Conservation (phyloP, 2,888 invertebrate species). For the Euproctis similis region DNA sequence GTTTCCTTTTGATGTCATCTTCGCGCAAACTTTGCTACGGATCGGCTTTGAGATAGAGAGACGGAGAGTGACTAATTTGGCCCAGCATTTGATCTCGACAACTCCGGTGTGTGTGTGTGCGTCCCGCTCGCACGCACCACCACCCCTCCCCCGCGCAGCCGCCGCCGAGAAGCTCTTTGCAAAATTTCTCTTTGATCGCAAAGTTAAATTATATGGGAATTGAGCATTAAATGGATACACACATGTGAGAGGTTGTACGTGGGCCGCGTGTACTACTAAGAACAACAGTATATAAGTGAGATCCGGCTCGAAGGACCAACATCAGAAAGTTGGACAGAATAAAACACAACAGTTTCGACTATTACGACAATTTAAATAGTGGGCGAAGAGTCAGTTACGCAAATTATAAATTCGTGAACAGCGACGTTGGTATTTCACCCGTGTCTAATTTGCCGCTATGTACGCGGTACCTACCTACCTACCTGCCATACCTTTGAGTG, state of each 20-base stretch:
- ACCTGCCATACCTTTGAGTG: constrained; percentile 75
- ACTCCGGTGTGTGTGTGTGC: constrained; percentile 53
- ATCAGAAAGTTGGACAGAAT: constrained; percentile 38
- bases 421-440: constrained; percentile 72
- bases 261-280: constrained; percentile 20
- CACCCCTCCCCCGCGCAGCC: too few relatives aligned
- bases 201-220: constrained; percentile 77
- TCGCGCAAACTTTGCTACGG: constrained; percentile 77
- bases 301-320: too few relatives aligned
- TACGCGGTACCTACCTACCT: too few relatives aligned
- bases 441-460: constrained; percentile 74
- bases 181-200: constrained; percentile 76
- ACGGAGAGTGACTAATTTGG: constrained; percentile 77
- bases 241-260: constrained; percentile 49
- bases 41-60: constrained; percentile 77
- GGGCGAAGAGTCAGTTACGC: constrained; percentile 62
- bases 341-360: constrained; percentile 55
- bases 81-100: constrained; percentile 75
- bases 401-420: constrained; percentile 66
- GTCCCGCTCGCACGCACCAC: constrained; percentile 65
- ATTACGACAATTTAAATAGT: constrained; percentile 68
- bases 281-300: too few relatives aligned
- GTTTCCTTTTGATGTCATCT: constrained; percentile 77
- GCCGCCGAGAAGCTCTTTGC: constrained; percentile 73
- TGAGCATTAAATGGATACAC: constrained; percentile 75